These are phyloP conservation scores for Cnemophilus loriae DNA, from an alignment of 2,113 vertebrate species.

Conservation along the genomic window DNA sequence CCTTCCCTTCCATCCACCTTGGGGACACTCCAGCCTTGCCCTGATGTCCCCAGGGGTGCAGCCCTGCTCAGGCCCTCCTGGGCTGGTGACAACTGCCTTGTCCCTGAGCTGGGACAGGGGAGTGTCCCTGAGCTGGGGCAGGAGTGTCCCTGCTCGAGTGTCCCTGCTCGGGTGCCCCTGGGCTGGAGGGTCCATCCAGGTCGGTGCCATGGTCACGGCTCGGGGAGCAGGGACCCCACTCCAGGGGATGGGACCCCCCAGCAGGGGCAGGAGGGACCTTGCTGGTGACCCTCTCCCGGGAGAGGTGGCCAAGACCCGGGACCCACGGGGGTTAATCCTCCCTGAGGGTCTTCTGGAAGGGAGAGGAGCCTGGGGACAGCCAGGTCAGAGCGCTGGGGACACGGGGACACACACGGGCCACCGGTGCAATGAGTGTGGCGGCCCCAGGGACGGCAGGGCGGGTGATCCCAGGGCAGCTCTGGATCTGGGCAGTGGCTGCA, in stretches of 20 bases:
- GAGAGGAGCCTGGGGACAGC: not conserved
- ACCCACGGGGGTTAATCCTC: not conserved
- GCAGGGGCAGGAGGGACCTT: not conserved
- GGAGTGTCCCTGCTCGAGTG: not conserved
- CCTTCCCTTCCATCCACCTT: too few relatives aligned
- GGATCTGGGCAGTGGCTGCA: fast-evolving
- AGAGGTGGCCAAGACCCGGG: not conserved
- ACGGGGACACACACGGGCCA: not conserved
- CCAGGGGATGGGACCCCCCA: not conserved
- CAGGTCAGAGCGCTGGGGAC: not conserved
- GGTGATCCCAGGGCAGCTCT: not conserved
- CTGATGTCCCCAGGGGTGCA: not conserved
- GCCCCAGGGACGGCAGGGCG: not conserved
- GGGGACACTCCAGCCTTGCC: not conserved
- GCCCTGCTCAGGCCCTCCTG: not conserved
- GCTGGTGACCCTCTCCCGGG: not conserved
- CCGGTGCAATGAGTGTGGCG: fast-evolving
- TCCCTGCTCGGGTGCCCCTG: not conserved
- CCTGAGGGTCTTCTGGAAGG: not conserved
- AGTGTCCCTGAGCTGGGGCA: not conserved
- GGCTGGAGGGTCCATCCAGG: not conserved
- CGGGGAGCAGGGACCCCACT: fast-evolving
- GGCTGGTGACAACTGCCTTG: not conserved
- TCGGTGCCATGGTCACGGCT: fast-evolving
- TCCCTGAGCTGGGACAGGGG: too few relatives aligned